Base-by-base conservation (phyloP, 2,888 invertebrate species). In the Athripsodes cinereus region DNA sequence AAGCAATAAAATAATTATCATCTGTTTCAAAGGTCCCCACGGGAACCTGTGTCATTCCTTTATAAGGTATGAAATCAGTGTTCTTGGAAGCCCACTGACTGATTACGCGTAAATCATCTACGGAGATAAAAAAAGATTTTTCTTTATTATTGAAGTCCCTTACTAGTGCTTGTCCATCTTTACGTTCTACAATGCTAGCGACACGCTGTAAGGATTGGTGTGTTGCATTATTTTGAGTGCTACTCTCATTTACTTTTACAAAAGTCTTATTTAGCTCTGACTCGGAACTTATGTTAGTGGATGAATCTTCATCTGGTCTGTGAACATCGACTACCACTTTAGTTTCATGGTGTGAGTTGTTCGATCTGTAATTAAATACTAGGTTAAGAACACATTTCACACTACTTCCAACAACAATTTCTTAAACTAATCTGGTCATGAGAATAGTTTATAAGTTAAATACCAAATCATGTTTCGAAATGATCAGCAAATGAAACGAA, bases 21-120 rank as follows among this genome's bases (percentile, higher is more conserved):
- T 60, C 57, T 31, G 16, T 52, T 52, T 60, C 51, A 47, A 57
- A 60, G 13, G 47, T 51, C 2, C 60, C 60, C 16, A 53, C 54
- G 2, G 60, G 54, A 11, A 60, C 57, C 21, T 34, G 31, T 11
- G n/a, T 19, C 55, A 59, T 55, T 21, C 59, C 59, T 22, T 59
- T 60, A 20, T 60, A 57, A 18, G 53, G 34, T n/a, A 57, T 44
- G 34, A 60, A 57, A 21, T 50, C 46, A 18, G 46, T 60, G 46
- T 60, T 57, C 11, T 46, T 21, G 11, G 44, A 47, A 11, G 51
- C 60, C 60, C 60, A 60, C 34, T 20, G 34, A 22, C 57, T 56
- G 19, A 60, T 57, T 21, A 46, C 22, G 13, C 18, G 19, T 22
- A 60, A 52, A 2, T 40, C 51, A n/a, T 60, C 57, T 1, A 26